Evolutionary conservation across 1,140 invertebrate genomes (phyloP).

Genomic region (Hyles vespertilio): DNA sequence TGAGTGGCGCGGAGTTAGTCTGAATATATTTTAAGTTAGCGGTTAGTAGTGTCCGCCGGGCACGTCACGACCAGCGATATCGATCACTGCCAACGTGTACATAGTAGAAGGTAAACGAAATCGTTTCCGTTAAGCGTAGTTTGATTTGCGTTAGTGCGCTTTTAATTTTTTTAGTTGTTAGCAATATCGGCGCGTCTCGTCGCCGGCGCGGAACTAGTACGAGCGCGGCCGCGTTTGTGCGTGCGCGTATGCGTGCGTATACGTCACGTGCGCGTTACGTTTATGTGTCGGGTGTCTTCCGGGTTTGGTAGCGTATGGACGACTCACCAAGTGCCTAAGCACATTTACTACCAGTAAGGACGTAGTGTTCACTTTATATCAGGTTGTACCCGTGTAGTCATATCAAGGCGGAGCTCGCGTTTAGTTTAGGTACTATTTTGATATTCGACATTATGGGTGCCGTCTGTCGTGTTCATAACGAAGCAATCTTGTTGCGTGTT

Average conservation of each 20-base stretch:
- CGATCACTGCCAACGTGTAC: conserved; percentile 65
- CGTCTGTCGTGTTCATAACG: conserved; percentile 27
- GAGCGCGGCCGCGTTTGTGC: background rate
- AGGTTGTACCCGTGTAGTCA: conserved; percentile 48
- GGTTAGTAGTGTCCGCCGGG: conserved; percentile 23
- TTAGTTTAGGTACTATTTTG: conserved; percentile 37
- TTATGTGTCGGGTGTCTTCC: conserved; percentile 11
- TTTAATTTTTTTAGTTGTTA: conserved; percentile 22
- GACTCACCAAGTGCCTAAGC: conserved; percentile 56
- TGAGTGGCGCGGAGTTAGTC: conserved; percentile 40
- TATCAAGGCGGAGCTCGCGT: conserved; percentile 48
- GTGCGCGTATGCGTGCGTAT: background rate
- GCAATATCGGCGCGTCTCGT: background rate
- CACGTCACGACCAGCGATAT: conserved; percentile 55
- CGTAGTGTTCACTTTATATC: conserved; percentile 60
- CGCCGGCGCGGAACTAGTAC: background rate
- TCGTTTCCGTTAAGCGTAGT: conserved; percentile 32
- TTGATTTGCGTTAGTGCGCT: conserved; percentile 25
- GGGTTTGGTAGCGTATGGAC: conserved; percentile 8
- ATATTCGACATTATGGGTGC: conserved; percentile 21
- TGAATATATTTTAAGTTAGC: conserved; percentile 33
- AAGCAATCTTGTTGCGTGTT: conserved; percentile 20
- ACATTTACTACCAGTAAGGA: conserved; percentile 13
- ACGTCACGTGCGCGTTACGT: conserved; percentile 2
- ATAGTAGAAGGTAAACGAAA: conserved; percentile 43